These are phyloP conservation scores for Phaedon cochleariae DNA, from an alignment of 2,888 invertebrate genomes.

Conservation along the genomic window DNA sequence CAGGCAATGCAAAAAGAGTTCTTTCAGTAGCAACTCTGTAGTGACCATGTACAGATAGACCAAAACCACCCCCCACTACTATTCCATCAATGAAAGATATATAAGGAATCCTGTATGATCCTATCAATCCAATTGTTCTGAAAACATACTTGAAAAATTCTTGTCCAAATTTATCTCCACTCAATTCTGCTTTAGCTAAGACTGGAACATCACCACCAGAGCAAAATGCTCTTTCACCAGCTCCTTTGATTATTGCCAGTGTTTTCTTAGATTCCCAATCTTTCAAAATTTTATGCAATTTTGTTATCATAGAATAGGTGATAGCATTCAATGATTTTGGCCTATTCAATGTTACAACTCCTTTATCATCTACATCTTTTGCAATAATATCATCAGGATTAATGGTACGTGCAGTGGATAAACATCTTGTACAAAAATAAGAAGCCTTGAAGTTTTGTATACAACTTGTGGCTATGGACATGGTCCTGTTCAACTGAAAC, in stretches of 20 bases:
- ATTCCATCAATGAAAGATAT: slow-evolving; percentile 93
- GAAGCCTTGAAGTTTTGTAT: not conserved
- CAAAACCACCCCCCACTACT: slow-evolving; percentile 97
- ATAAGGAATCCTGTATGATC: slow-evolving; percentile 86
- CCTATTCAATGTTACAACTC: slow-evolving; percentile 7
- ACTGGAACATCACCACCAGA: slow-evolving; percentile 97
- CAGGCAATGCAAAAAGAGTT: slow-evolving; percentile 97
- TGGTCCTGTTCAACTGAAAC: not conserved
- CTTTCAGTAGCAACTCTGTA: slow-evolving; percentile 95
- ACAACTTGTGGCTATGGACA: not conserved
- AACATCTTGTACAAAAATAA: not conserved
- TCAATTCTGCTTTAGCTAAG: slow-evolving; percentile 73
- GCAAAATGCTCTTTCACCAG: slow-evolving; percentile 92
- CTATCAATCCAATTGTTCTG: not conserved
- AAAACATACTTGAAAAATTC: slow-evolving; percentile 78
- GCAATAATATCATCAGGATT: not conserved
- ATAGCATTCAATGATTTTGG: slow-evolving; percentile 10
- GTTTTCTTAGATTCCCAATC: slow-evolving; percentile 4
- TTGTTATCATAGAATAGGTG: slow-evolving; percentile 2
- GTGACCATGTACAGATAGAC: slow-evolving; percentile 76
- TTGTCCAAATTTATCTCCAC: slow-evolving; percentile 59
- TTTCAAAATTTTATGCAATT: not conserved
- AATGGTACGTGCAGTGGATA: not conserved
- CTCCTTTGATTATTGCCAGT: slow-evolving; percentile 48
- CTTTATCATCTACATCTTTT: slow-evolving; percentile 8